A percentile compares a stretch with the other conserved stretches of the same genome.
Evolutionary conservation across 35 echinoderm and acorn worm species (phyloP).

Genomic region (Nesometra sesokonis): DNA sequence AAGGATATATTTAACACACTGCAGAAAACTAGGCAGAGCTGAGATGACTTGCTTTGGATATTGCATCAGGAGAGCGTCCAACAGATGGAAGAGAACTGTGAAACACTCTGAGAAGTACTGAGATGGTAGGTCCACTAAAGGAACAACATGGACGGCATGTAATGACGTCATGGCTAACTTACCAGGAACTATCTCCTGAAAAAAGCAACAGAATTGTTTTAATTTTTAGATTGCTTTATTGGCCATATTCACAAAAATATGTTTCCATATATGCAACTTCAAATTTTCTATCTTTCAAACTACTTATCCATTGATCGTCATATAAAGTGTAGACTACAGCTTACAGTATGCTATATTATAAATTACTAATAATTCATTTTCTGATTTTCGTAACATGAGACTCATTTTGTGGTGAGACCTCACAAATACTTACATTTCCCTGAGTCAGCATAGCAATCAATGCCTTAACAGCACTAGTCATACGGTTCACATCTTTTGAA

Average conservation of each 20-base stretch:
- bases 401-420: too few species aligned
- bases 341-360: too few species aligned
- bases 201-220: not conserved
- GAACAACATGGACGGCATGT: not conserved
- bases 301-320: too few species aligned
- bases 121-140: not conserved
- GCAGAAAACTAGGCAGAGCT: not conserved
- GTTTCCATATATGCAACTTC: too few species aligned
- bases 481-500: not conserved
- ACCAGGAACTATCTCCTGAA: not conserved
- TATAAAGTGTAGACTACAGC: too few species aligned
- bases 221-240: too few species aligned
- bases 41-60: not conserved
- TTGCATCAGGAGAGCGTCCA: not conserved
- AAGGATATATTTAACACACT: not conserved
- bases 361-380: too few species aligned
- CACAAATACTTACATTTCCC: not conserved
- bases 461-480: not conserved
- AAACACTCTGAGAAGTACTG: not conserved
- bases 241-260: too few species aligned
- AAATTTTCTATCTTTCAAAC: too few species aligned
- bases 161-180: not conserved
- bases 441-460: not conserved
- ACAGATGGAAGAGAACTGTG: not conserved
- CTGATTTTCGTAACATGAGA: too few species aligned